Conservation (phyloP, 1,140 invertebrate species). For the Choristoneura fumiferana region DNA sequence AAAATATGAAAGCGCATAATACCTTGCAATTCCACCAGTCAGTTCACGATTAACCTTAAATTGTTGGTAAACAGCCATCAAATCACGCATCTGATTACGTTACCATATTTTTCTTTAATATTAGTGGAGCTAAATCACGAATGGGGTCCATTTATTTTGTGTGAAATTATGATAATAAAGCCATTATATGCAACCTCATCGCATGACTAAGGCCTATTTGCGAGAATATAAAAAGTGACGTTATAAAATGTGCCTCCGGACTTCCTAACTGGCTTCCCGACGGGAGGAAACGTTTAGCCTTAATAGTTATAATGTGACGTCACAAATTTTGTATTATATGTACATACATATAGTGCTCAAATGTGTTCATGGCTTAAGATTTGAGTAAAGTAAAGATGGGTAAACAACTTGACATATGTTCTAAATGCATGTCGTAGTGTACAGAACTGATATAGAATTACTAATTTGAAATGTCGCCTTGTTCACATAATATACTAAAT, state of each 20-base stretch:
- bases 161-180: slow-evolving; percentile 50
- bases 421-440: too few species aligned
- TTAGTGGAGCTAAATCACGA: slow-evolving; percentile 41
- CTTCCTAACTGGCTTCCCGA: background rate
- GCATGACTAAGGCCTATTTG: slow-evolving; percentile 43
- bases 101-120: slow-evolving; percentile 33
- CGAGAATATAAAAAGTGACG: slow-evolving; percentile 29
- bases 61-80: slow-evolving; percentile 3
- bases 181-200: slow-evolving; percentile 47
- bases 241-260: slow-evolving; percentile 28
- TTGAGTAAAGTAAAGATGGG: too few species aligned
- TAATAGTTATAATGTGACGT: slow-evolving; percentile 7
- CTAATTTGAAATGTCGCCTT: too few species aligned
- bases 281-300: slow-evolving; percentile 15
- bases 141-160: slow-evolving; percentile 40
- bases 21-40: too few species aligned
- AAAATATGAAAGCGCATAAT: too few species aligned
- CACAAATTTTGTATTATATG: too few species aligned
- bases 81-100: slow-evolving; percentile 16
- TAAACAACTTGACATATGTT: too few species aligned
- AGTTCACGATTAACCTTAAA: background rate
- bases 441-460: too few species aligned
- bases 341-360: too few species aligned
- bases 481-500: too few species aligned
- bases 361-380: too few species aligned